phyloP scores from a whole-genome alignment of 2,888 invertebrate species.

The Bombylius discolor region DNA sequence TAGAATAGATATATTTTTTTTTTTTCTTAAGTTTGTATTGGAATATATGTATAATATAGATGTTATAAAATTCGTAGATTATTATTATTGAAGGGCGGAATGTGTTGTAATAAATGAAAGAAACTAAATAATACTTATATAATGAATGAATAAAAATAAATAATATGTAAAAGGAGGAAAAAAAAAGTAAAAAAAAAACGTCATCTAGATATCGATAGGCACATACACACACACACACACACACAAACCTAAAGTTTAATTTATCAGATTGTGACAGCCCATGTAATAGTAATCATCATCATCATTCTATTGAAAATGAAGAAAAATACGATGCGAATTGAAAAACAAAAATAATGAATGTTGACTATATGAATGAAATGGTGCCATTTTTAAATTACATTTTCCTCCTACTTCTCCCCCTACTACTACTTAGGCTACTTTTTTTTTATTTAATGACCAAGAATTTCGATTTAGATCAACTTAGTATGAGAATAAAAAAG shows the following conservation, averaged over 20 bases:
- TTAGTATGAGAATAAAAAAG: conserved; percentile 1
- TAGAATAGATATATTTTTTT: background rate
- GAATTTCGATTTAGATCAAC: conserved; percentile 14
- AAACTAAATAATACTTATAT: too few relatives aligned
- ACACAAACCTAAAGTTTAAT: conserved; percentile 6
- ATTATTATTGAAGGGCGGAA: conserved; percentile 1
- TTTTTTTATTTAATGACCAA: conserved; percentile 14
- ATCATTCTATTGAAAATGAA: too few relatives aligned
- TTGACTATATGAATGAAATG: too few relatives aligned
- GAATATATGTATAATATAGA: too few relatives aligned
- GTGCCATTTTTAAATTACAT: background rate
- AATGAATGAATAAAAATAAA: too few relatives aligned
- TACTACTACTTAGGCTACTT: background rate
- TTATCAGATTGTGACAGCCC: conserved; percentile 15
- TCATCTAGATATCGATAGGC: too few relatives aligned
- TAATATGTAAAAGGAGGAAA: too few relatives aligned
- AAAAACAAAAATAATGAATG: background rate
- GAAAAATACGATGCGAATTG: too few relatives aligned
- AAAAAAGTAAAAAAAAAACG: too few relatives aligned
- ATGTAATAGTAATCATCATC: background rate
- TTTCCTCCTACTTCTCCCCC: background rate
- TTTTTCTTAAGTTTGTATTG: too few relatives aligned
- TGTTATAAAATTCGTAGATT: too few relatives aligned
- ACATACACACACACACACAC: too few relatives aligned
- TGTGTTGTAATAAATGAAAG: background rate